Evolutionary conservation across 2,113 vertebrate genomes (phyloP).

Genomic region (Myotis brandtii): DNA sequence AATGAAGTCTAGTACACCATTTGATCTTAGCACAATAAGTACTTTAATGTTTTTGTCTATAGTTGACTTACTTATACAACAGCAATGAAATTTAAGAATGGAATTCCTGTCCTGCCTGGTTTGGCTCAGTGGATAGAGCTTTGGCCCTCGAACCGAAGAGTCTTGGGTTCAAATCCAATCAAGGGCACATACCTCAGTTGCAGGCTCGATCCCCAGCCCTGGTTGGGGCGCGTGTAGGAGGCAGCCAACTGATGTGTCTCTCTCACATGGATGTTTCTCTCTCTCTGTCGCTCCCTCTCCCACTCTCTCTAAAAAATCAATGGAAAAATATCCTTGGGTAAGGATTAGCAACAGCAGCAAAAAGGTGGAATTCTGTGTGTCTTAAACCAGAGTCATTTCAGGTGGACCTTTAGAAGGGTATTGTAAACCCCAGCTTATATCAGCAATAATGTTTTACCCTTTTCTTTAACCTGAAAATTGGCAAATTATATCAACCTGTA

Average conservation of each 20-base stretch:
- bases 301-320: no score
- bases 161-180: no score
- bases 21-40: neutral
- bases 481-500: neutral
- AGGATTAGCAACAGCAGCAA: no score
- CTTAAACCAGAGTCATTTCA: neutral
- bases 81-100: neutral
- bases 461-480: constrained; percentile 25
- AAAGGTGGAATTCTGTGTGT: neutral
- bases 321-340: no score
- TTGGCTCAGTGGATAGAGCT: no score
- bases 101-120: neutral
- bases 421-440: neutral
- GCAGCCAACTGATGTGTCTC: no score
- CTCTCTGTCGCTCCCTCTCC: no score
- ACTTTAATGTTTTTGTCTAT: neutral
- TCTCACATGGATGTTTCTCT: no score
- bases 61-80: neutral
- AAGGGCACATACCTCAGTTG: no score
- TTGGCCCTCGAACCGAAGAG: no score
- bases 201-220: no score
- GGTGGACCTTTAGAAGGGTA: neutral
- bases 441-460: neutral
- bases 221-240: no score
- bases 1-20: neutral